A percentile compares a stretch with the other conserved stretches of the same genome.
Conservation (phyloP, 2,888 invertebrate species). For the Plagodis dolabraria region DNA sequence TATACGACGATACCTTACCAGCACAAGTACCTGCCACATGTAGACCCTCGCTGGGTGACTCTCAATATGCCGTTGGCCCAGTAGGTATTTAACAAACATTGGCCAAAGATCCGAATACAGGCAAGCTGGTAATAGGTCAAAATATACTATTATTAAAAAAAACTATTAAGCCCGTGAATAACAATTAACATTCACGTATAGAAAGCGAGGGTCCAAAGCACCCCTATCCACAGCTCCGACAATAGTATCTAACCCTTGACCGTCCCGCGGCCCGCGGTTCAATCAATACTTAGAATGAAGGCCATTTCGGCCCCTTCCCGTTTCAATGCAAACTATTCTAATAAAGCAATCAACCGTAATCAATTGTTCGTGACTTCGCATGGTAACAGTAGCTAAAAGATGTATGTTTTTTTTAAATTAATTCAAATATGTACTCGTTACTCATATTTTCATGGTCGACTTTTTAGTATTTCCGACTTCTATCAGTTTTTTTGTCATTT, state of each 20-base stretch:
- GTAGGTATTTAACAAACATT: no score
- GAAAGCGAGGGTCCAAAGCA: conserved; percentile 2
- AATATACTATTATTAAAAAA: no score
- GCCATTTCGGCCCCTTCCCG: conserved; percentile 3
- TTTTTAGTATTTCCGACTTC: no score
- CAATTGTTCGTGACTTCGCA: background rate
- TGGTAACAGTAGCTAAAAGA: background rate
- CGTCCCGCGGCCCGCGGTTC: background rate
- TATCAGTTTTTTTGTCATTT: no score
- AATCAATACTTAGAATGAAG: conserved; percentile 11
- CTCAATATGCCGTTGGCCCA: no score
- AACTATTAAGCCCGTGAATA: background rate
- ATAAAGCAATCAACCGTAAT: background rate
- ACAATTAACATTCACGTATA: background rate
- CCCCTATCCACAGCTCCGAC: no score
- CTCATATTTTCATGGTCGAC: no score
- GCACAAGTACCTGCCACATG: no score
- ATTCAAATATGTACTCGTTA: background rate
- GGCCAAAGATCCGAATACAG: no score
- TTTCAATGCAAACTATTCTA: conserved; percentile 4
- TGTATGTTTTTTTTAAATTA: background rate
- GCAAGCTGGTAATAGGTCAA: no score
- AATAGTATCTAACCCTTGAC: conserved; percentile 3
- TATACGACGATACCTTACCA: no score
- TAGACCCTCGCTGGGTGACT: no score